Percentiles rank a stretch among this genome's conserved stretches.
Conservation (phyloP, 2,113 vertebrate species). For the Labrus mixtus region DNA sequence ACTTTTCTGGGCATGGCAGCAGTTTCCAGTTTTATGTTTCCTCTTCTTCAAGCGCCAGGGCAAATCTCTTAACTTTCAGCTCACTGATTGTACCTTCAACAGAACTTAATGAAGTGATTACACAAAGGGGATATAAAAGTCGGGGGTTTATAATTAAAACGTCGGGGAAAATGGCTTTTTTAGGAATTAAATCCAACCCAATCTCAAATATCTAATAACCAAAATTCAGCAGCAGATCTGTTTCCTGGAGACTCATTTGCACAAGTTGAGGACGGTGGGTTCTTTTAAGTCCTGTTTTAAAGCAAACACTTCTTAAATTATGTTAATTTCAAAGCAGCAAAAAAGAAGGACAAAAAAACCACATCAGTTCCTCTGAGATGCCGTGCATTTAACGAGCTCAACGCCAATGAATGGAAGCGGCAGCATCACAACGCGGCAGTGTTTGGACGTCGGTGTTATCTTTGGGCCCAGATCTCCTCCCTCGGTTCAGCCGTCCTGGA, state of each 20-base stretch:
- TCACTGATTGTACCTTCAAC: slow-evolving; percentile 20
- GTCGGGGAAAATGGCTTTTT: background rate
- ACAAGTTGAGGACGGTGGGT: slow-evolving; percentile 16
- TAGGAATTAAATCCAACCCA: slow-evolving; percentile 25
- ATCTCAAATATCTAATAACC: slow-evolving; percentile 27
- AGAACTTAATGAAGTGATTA: slow-evolving; percentile 9
- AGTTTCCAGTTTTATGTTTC: background rate
- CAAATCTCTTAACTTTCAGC: slow-evolving; percentile 33
- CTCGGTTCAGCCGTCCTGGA: slow-evolving; percentile 64
- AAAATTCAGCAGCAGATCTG: slow-evolving; percentile 14
- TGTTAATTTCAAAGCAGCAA: slow-evolving; percentile 20
- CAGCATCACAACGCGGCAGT: slow-evolving; percentile 13
- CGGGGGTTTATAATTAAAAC: slow-evolving; percentile 32
- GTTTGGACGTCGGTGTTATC: slow-evolving; percentile 57
- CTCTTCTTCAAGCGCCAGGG: background rate
- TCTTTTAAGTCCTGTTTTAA: slow-evolving; percentile 14
- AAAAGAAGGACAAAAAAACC: slow-evolving; percentile 13
- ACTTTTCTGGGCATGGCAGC: background rate
- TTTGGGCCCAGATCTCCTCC: slow-evolving; percentile 63
- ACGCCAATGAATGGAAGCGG: slow-evolving; percentile 35
- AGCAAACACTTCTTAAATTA: slow-evolving; percentile 1
- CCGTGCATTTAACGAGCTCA: background rate
- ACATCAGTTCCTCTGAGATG: background rate
- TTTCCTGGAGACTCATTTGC: slow-evolving; percentile 33
- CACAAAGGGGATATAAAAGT: background rate